Conservation (phyloP, 2,113 vertebrate species). For the Paedocypris sp. region DNA sequence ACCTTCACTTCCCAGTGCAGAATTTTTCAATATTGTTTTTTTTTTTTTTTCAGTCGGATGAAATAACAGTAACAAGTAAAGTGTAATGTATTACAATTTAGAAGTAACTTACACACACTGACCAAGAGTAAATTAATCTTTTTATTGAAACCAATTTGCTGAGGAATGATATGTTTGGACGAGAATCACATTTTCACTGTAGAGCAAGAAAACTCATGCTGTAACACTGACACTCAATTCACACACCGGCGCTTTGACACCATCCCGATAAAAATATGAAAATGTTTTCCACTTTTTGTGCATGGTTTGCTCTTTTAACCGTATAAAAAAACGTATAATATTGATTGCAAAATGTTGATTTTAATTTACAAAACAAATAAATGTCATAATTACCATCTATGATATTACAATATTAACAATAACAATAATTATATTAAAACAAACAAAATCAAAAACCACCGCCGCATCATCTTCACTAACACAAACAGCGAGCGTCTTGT, state of each 20-base stretch:
- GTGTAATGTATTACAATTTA: too few species aligned
- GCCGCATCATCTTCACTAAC: constrained; percentile 40
- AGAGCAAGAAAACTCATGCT: constrained; percentile 70
- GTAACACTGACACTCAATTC: constrained; percentile 74
- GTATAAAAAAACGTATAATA: constrained; percentile 58
- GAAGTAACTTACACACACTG: too few species aligned
- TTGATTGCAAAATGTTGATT: constrained; percentile 50
- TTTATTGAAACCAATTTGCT: too few species aligned
- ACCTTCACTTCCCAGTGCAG: too few species aligned
- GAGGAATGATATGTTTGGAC: too few species aligned
- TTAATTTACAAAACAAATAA: constrained; percentile 55
- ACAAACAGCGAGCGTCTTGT: constrained; percentile 48
- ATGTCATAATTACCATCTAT: constrained; percentile 42
- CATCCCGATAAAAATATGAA: constrained; percentile 81
- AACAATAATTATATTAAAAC: constrained; percentile 36
- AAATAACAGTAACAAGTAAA: too few species aligned
- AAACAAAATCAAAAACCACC: constrained; percentile 28
- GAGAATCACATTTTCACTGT: too few species aligned
- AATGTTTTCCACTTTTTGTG: constrained; percentile 38
- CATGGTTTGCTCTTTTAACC: constrained; percentile 46
- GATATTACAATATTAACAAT: constrained; percentile 38
- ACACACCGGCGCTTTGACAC: constrained; percentile 69
- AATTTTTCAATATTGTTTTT: too few species aligned
- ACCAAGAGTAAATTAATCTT: too few species aligned
- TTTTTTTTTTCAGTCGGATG: too few species aligned